These are phyloP conservation scores for Regulus satrapa DNA, from an alignment of 2,113 vertebrate genomes.

Conservation along the genomic window DNA sequence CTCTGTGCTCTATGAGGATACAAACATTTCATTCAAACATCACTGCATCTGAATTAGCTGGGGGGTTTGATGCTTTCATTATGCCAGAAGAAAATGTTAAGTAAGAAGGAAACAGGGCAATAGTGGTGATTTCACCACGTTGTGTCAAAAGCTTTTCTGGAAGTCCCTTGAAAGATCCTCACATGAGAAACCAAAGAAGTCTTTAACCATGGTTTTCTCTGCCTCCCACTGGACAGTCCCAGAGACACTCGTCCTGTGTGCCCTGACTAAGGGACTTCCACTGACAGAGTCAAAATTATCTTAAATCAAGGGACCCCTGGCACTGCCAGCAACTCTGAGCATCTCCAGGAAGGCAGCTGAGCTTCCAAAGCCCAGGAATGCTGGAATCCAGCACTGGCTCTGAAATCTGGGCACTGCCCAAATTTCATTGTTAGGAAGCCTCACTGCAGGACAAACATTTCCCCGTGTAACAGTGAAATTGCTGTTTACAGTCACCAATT, in stretches of 20 bases:
- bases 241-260: fast-evolving
- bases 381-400: not conserved
- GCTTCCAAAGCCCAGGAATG: not conserved
- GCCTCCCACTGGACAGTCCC: not conserved
- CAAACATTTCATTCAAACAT: not conserved
- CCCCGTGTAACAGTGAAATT: not conserved
- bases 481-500: not conserved
- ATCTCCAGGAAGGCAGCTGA: not conserved
- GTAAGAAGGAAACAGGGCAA: not conserved
- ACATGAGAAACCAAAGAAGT: not conserved
- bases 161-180: not conserved
- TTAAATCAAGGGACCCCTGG: fast-evolving
- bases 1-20: not conserved
- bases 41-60: not conserved
- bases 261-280: not conserved
- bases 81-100: not conserved
- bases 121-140: fast-evolving
- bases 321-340: not conserved
- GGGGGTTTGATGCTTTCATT: not conserved
- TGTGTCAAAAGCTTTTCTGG: not conserved
- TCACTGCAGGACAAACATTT: not conserved
- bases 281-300: not conserved
- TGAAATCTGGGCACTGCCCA: not conserved
- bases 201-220: not conserved
- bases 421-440: not conserved